Evolutionary conservation across 2,113 vertebrate species (phyloP).

Genomic region (Aplodontia rufa): DNA sequence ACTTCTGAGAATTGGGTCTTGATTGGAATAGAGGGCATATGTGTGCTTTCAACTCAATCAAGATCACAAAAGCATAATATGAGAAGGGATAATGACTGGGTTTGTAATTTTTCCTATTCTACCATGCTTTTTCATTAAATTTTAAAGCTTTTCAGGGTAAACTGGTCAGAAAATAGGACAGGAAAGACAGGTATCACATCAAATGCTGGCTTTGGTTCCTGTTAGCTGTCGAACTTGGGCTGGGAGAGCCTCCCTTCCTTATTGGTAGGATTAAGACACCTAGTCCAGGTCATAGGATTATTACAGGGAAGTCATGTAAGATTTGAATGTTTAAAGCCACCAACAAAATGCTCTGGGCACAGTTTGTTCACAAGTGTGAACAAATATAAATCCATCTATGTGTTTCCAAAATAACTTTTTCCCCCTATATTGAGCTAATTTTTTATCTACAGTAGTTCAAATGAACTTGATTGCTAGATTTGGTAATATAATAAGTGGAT

Average conservation of each 20-base stretch:
- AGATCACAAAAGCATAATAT: neutral
- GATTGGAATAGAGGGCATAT: neutral
- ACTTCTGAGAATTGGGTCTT: neutral
- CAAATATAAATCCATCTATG: neutral
- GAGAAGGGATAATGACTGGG: neutral
- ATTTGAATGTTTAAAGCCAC: neutral
- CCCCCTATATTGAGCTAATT: neutral
- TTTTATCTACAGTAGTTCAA: neutral
- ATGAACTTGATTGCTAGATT: neutral
- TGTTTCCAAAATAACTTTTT: neutral
- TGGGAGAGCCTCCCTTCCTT: neutral
- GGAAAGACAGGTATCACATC: neutral
- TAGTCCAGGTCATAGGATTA: neutral
- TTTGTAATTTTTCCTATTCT: conserved; percentile 23
- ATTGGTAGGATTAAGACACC: neutral
- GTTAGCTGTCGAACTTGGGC: neutral
- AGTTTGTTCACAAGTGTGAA: neutral
- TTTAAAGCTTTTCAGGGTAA: neutral
- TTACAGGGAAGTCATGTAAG: neutral
- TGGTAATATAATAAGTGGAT: neutral
- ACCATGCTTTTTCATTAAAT: neutral
- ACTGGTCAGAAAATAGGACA: neutral
- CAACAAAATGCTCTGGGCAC: neutral
- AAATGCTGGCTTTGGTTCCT: neutral
- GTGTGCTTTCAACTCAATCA: neutral